Evolutionary conservation across 2,797 vertebrate genomes (phyloP).

Genomic region (Acestrorhynchus altus): DNA sequence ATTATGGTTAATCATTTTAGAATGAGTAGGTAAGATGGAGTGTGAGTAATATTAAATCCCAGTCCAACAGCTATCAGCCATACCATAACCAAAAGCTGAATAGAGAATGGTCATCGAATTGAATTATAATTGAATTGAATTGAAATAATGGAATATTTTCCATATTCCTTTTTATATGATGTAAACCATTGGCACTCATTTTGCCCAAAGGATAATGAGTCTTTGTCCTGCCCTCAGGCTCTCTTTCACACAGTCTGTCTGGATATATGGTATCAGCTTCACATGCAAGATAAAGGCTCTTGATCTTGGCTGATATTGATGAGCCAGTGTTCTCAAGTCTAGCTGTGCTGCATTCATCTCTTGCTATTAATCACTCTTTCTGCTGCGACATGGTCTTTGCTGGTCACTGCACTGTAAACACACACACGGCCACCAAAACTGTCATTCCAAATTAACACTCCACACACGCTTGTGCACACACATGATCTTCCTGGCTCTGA

Average conservation of each 20-base stretch:
- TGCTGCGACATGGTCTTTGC: neutral
- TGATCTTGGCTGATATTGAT: slow-evolving; percentile 1
- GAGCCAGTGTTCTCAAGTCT: neutral
- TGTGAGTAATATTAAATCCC: slow-evolving; percentile 6
- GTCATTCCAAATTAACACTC: slow-evolving; percentile 13
- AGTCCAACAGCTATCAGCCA: neutral
- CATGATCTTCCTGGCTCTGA: slow-evolving; percentile 61
- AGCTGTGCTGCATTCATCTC: neutral
- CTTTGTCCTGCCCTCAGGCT: neutral
- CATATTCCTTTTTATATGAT: neutral
- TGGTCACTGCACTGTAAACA: slow-evolving; percentile 1
- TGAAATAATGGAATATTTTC: neutral
- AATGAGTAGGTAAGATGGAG: neutral
- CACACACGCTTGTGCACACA: slow-evolving; percentile 8
- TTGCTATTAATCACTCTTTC: neutral
- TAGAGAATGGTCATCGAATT: neutral
- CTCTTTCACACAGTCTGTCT: neutral
- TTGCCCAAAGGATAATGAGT: neutral
- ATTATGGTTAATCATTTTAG: neutral
- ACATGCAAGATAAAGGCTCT: neutral
- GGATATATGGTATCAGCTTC: slow-evolving; percentile 7
- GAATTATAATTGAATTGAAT: no score
- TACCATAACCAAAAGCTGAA: neutral
- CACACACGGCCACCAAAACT: neutral
- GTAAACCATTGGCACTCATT: neutral